These are phyloP conservation scores for Petrophora chlorosata DNA, from an alignment of 2,888 invertebrate species.

Conservation along the genomic window DNA sequence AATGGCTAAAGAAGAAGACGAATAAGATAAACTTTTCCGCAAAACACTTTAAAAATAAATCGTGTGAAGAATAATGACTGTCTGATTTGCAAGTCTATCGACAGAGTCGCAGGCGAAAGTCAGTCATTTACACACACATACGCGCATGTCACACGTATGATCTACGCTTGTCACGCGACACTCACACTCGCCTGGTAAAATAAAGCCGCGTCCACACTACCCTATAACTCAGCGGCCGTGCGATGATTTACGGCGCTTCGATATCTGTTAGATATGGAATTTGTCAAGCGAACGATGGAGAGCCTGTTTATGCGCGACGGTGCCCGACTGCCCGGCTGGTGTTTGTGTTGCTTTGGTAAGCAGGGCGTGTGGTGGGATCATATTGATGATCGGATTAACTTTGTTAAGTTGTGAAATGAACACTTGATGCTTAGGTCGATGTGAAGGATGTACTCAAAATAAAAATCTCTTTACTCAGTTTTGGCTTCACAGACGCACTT, in stretches of 20 bases:
- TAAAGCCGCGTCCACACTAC: constrained; percentile 44
- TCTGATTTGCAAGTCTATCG: too few relatives aligned
- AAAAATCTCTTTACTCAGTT: too few relatives aligned
- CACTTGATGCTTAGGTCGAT: too few relatives aligned
- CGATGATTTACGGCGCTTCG: constrained; percentile 72
- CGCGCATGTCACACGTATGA: constrained; percentile 4
- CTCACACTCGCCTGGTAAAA: constrained; percentile 25
- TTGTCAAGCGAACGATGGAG: constrained; percentile 68
- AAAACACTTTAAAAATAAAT: too few relatives aligned
- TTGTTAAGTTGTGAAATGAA: too few relatives aligned
- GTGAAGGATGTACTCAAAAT: too few relatives aligned
- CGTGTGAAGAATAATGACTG: too few relatives aligned
- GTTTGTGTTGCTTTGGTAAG: constrained; percentile 5
- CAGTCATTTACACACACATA: too few relatives aligned
- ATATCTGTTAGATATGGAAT: constrained; percentile 78
- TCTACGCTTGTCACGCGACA: constrained; percentile 1
- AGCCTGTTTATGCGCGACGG: constrained; percentile 71
- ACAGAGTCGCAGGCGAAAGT: too few relatives aligned
- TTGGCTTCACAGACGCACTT: too few relatives aligned
- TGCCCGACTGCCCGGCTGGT: constrained; percentile 34
- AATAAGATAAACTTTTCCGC: too few relatives aligned
- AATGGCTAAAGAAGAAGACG: too few relatives aligned
- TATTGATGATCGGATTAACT: background rate
- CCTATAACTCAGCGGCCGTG: constrained; percentile 36
- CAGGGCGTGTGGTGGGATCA: background rate